Evolutionary conservation across 2,113 vertebrate genomes (phyloP).

Genomic region (Chunga burmeisteri): DNA sequence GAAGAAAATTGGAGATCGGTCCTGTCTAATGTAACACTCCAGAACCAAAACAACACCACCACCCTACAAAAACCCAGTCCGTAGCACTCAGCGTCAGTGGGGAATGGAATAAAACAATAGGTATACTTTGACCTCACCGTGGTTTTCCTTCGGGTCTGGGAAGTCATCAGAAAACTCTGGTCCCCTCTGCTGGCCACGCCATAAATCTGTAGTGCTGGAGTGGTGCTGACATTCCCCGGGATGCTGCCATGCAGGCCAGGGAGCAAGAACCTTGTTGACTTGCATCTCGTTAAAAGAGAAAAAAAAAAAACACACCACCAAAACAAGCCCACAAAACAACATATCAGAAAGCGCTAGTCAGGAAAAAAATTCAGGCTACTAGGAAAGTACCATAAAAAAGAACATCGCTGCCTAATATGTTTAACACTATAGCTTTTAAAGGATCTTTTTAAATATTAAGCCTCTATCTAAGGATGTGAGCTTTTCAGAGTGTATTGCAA

Average conservation of each 20-base stretch:
- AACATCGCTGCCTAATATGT: not conserved
- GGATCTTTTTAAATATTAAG: not conserved
- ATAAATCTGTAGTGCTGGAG: not conserved
- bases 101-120: not conserved
- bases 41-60: not conserved
- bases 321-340: not conserved
- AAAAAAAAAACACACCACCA: not conserved
- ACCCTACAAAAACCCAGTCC: not conserved
- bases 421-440: not conserved
- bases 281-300: not conserved
- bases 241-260: not conserved
- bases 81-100: not conserved
- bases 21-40: not conserved
- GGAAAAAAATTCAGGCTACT: not conserved
- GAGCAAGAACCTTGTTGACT: not conserved
- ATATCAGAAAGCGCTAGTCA: not conserved
- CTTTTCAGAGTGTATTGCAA: not conserved
- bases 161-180: conserved; percentile 66
- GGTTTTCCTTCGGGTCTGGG: not conserved
- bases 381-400: not conserved
- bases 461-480: not conserved
- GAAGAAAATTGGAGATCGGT: not conserved
- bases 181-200: conserved; percentile 76
- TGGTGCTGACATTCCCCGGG: not conserved
- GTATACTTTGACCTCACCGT: not conserved